Evolutionary conservation across 2,113 vertebrate genomes (phyloP).

Genomic region (Octodon degus): DNA sequence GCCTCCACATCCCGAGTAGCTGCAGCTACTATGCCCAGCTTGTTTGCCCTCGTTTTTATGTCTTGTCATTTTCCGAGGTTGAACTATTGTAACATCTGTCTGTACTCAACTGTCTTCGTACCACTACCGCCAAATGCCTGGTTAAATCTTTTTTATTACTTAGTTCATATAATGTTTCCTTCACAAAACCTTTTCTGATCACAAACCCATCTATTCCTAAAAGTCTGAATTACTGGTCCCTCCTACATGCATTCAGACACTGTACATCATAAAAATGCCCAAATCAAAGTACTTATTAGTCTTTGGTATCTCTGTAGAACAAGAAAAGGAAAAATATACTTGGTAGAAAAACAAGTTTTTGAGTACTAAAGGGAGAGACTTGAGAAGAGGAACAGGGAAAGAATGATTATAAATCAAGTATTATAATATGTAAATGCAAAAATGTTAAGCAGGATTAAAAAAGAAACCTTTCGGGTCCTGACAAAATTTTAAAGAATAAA

Average conservation of each 20-base stretch:
- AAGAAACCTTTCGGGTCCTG: neutral
- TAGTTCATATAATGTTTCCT: neutral
- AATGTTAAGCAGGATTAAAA: slow-evolving; percentile 14
- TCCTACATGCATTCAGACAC: neutral
- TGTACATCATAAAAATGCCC: neutral
- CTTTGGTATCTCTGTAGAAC: neutral
- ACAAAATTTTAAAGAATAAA: slow-evolving; percentile 50
- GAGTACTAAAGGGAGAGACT: slow-evolving; percentile 5
- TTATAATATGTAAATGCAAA: neutral
- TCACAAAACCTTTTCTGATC: slow-evolving; percentile 42
- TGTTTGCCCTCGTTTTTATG: neutral
- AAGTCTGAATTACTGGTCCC: neutral
- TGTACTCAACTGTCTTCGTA: neutral
- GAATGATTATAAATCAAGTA: neutral
- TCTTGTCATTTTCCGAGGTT: slow-evolving; percentile 11
- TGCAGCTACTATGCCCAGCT: neutral
- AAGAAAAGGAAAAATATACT: slow-evolving; percentile 17
- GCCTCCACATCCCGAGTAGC: neutral
- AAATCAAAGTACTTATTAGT: neutral
- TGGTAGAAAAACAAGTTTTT: neutral
- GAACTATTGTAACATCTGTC: neutral
- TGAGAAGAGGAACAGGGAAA: neutral
- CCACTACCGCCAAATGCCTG: neutral
- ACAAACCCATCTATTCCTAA: neutral
- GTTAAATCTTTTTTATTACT: slow-evolving; percentile 8